Evolutionary conservation across 2,888 invertebrate genomes (phyloP).

Genomic region (Chaetogeoica ovagalla): DNA sequence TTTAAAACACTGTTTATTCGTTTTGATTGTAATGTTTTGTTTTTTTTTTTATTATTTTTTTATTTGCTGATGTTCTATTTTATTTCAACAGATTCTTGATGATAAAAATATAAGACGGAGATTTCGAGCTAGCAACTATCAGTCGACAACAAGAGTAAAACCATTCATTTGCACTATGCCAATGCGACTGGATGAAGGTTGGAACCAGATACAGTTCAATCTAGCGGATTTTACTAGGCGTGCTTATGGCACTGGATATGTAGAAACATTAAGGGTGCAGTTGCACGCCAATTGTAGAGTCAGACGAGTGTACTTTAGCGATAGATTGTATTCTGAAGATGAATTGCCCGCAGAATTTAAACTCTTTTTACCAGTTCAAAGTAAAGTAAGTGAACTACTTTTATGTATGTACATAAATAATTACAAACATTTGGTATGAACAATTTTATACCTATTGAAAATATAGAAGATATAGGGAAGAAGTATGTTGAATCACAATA

Average conservation of each 20-base stretch:
- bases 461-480: too few species aligned
- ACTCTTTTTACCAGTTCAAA: slow-evolving; percentile 62
- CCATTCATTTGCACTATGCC: slow-evolving; percentile 99
- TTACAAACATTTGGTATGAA: not conserved
- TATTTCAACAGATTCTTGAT: slow-evolving; percentile 75
- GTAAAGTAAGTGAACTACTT: slow-evolving; percentile 50
- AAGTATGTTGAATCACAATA: too few species aligned
- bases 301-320: slow-evolving; percentile 82
- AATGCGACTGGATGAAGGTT: slow-evolving; percentile 89
- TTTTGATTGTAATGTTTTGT: not conserved
- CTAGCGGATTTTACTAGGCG: slow-evolving; percentile 83
- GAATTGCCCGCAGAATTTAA: slow-evolving; percentile 95
- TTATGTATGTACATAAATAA: not conserved
- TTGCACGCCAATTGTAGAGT: slow-evolving; percentile 96
- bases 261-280: slow-evolving; percentile 71
- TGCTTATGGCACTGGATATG: slow-evolving; percentile 86
- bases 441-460: too few species aligned
- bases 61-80: too few species aligned
- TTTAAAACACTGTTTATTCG: not conserved
- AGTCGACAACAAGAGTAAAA: slow-evolving; percentile 89
- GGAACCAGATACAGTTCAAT: slow-evolving; percentile 96
- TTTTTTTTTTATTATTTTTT: too few species aligned
- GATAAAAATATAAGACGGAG: slow-evolving; percentile 88
- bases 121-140: slow-evolving; percentile 77
- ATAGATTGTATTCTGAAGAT: slow-evolving; percentile 89